Evolutionary conservation across 2,888 invertebrate species (phyloP).

Genomic region (Panorpa germanica): DNA sequence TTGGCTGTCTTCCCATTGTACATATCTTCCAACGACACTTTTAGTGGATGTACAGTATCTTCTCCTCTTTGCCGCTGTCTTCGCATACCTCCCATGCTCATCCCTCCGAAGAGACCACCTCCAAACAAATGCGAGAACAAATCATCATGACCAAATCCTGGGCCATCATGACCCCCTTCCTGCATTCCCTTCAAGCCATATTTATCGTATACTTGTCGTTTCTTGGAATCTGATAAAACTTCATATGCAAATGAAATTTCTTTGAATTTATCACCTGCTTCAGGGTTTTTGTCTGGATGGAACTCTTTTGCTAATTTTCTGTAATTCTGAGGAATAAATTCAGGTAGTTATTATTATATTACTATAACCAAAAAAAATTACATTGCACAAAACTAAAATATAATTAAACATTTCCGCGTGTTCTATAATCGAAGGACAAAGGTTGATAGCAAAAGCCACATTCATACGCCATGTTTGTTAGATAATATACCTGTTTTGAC

Average conservation of each 20-base stretch:
- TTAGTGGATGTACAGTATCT: constrained; percentile 65
- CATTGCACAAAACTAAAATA: too few relatives aligned
- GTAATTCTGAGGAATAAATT: constrained; percentile 54
- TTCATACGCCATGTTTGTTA: too few relatives aligned
- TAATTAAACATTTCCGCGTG: too few relatives aligned
- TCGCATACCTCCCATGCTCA: constrained; percentile 26
- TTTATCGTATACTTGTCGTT: constrained; percentile 68
- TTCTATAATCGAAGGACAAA: too few relatives aligned
- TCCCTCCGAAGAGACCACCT: constrained; percentile 19
- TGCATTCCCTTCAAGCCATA: constrained; percentile 77
- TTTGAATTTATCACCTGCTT: constrained; percentile 83
- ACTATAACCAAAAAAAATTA: too few relatives aligned
- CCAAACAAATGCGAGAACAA: constrained; percentile 51
- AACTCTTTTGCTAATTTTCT: constrained; percentile 83
- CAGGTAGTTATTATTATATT: too few relatives aligned
- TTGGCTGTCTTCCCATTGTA: constrained; percentile 78
- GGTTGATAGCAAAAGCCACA: too few relatives aligned
- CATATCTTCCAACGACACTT: constrained; percentile 76
- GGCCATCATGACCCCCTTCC: constrained; percentile 44
- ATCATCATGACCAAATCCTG: constrained; percentile 38
- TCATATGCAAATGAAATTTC: constrained; percentile 94
- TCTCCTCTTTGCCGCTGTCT: constrained; percentile 47
- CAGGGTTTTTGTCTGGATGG: constrained; percentile 83
- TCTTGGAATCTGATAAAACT: constrained; percentile 75
- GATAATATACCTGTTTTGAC: too few relatives aligned